Percentiles rank a stretch among this genome's conserved stretches.
Evolutionary conservation across 64 coral and sea anemone genomes (phyloP).

Genomic region (Trachythela sp.): DNA sequence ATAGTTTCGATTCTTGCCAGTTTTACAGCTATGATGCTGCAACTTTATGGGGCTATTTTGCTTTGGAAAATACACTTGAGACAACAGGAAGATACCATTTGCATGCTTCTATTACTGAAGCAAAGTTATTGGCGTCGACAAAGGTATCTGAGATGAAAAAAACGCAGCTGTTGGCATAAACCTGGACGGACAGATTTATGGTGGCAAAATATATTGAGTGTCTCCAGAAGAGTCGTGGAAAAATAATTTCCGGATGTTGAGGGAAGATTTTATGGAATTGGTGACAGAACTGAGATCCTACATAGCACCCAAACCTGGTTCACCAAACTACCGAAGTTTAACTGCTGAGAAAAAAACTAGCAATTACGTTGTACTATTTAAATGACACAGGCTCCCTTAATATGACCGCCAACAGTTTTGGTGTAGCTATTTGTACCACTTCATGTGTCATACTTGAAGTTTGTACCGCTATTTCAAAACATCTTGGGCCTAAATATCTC

Average conservation of each 20-base stretch:
- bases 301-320: not conserved
- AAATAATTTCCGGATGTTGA: not conserved
- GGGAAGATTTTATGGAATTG: slow-evolving; percentile 5
- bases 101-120: not conserved
- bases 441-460: slow-evolving; percentile 1
- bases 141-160: not conserved
- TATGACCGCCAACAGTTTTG: not conserved
- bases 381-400: not conserved
- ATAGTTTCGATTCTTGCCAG: not conserved
- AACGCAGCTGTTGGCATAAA: not conserved
- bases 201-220: not conserved
- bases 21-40: not conserved
- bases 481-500: not conserved
- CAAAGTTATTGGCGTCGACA: slow-evolving; percentile 1
- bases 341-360: not conserved
- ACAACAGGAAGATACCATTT: not conserved
- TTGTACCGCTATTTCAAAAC: slow-evolving; percentile 12
- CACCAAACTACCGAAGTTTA: slow-evolving; percentile 14
- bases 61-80: slow-evolving; percentile 18
- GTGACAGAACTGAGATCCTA: not conserved
- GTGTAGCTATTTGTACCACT: slow-evolving; percentile 4
- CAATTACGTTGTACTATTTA: not conserved
- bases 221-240: not conserved
- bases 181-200: not conserved
- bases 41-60: not conserved